Percentiles rank a stretch among this genome's conserved stretches.
phyloP scores from a whole-genome alignment of 1,140 invertebrate species.

The Zaprionus camerounensis region DNA sequence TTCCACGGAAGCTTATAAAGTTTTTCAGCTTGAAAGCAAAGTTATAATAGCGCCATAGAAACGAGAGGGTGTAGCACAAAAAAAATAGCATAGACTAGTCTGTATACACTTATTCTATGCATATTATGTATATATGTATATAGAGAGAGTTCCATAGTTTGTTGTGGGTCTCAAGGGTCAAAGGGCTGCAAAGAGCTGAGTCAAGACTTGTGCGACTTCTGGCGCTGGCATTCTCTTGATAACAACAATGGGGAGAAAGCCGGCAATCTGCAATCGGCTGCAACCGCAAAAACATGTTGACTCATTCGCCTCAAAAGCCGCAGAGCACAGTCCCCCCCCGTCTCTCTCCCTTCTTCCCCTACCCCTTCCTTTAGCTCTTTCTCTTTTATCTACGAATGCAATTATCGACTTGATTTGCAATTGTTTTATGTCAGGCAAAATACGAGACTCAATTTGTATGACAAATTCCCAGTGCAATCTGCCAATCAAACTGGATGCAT shows the following conservation, averaged over 20 bases:
- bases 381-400: not conserved
- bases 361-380: not conserved
- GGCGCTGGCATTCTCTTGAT: constrained; percentile 4
- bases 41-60: not conserved
- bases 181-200: constrained; percentile 8
- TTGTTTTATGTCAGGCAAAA: constrained; percentile 27
- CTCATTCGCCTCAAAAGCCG: constrained; percentile 26
- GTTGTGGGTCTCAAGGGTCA: constrained; percentile 11
- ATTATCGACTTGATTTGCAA: constrained; percentile 27
- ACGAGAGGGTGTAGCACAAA: not conserved
- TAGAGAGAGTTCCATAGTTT: not conserved
- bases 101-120: not conserved
- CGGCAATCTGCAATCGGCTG: not conserved
- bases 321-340: too few relatives aligned
- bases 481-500: constrained; percentile 30
- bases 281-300: constrained; percentile 17
- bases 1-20: constrained; percentile 25
- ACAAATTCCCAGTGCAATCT: constrained; percentile 25
- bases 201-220: constrained; percentile 20
- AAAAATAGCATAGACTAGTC: not conserved
- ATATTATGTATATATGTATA: not conserved
- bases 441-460: constrained; percentile 40
- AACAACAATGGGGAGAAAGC: constrained; percentile 51
- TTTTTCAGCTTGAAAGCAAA: constrained; percentile 14
- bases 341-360: too few relatives aligned